Base-by-base conservation (phyloP, 2,888 invertebrate species). In the Ommatoiulus sabulosus region DNA sequence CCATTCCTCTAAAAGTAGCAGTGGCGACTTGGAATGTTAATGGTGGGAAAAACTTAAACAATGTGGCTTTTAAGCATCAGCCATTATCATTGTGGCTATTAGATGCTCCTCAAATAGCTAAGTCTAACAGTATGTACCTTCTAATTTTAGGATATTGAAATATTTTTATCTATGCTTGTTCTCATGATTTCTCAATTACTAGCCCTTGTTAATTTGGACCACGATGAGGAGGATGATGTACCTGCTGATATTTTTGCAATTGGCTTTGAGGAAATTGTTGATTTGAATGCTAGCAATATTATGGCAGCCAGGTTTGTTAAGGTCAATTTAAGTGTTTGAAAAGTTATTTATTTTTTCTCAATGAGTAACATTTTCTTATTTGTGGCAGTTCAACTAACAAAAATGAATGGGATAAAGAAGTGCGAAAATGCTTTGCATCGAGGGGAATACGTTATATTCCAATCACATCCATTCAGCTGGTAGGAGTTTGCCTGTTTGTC, bases 1-100 rank as follows among this genome's bases (percentile, higher is more conserved):
- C 95, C 2, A 94, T 95, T 89, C 94, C 94, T 90, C 94, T 97
- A 43, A 94, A 97, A 44, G 95, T 99, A 6, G 96, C 97, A 87
- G 95, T 98, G 88, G 99, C 98, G 20, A 99, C 99, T 0, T 99
- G 99, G 94, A 99, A 99, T 93, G 99, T 99, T 0, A 99, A 99
- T 93, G 99, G 99, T 80, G 99, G 99, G 3, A 99, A 98, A 93
- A 98, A 99, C 93, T 99, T 99, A 92, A 95, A 98, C 90, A 98
- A 98, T 93, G 96, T 99, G 88, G 99, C 97, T 97, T 97, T 92
- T 98, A 98, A 93, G 87, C 97, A 97, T 92, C 94, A 96, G 0
- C 95, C 97, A 0, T 93, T 98, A 63, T 94, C 96, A 17, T 97
- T 97, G 93, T 98, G 98, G 98, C 93, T 99, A 44, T 93, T 98